Base-by-base conservation (phyloP, 2,113 vertebrate species). In the Xenotilapia caudafasciata region DNA sequence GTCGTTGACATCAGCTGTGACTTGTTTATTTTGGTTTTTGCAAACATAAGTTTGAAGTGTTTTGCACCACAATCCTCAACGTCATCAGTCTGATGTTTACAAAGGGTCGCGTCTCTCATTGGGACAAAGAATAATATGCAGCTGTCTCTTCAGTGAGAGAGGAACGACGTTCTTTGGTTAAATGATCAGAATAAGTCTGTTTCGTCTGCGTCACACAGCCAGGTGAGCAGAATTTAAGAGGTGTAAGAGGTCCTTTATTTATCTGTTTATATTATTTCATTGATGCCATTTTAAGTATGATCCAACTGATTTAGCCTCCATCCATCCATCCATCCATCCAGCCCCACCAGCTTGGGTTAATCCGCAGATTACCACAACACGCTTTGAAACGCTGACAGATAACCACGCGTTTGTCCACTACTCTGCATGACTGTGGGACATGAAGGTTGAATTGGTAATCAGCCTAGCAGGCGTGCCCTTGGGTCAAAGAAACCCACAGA, bases 31-130 rank as follows among this genome's bases (percentile, higher is more conserved):
- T 53, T 10, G 51, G 0, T 11, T 53, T 21, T n/a, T 53, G 3
- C 49, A 0, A 53, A 53, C 49, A 53, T 1, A 19, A 51, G 2
- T 51, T 51, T 51, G 1, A 1, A 1, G 49, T 51, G 49, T 51
- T 51, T 53, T 53, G 19, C 9, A 53, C 2, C 49, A 53, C 51
- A 7, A 47, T 47, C 14, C 6, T 47, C 51, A n/a, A n/a, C 19
- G 0, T 53, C 5, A 53, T n/a, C 49, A 10, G 19, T 51, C 9
- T 53, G 51, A 53, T 53, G 1, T 6, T 53, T 21, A 2, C 19
- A 53, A n/a, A 53, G 51, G 51, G 2, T 53, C 9, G 5, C n/a
- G 2, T 11, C n/a, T 54, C 1, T 21, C 51, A 6, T 5, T 53
- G 49, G 49, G 3, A n/a, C 49, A 53, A 53, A 53, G 5, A n/a